Evolutionary conservation across 2,113 vertebrate genomes (phyloP).

Genomic region (Ciconia maguari): DNA sequence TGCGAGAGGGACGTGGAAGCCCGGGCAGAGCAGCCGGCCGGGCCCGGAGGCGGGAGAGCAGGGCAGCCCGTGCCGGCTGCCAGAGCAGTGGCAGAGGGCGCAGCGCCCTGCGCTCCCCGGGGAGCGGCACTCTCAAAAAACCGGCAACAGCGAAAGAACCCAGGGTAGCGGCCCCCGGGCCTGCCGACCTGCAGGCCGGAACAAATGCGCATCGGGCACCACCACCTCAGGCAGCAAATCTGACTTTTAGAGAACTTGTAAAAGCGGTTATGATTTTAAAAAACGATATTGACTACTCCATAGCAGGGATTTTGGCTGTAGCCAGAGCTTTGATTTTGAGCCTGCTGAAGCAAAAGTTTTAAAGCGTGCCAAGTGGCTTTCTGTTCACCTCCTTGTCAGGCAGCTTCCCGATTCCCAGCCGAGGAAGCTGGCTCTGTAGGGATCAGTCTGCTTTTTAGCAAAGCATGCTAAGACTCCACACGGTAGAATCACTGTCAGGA

Average conservation of each 20-base stretch:
- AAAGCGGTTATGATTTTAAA: rapidly evolving
- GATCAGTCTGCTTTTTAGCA: rapidly evolving
- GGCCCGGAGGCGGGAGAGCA: not conserved
- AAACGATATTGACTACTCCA: rapidly evolving
- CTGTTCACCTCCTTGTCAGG: not conserved
- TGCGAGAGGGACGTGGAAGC: not conserved
- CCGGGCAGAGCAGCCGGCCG: not conserved
- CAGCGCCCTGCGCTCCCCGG: not conserved
- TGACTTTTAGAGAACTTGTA: too few relatives aligned
- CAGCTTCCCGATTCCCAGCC: not conserved
- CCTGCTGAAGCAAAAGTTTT: too few relatives aligned
- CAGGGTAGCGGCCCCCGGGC: rapidly evolving
- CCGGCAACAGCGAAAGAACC: not conserved
- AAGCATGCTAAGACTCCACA: rapidly evolving
- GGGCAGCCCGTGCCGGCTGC: not conserved
- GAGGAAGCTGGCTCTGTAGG: not conserved
- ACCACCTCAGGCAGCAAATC: rapidly evolving
- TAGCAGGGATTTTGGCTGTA: not conserved
- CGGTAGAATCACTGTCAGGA: not conserved
- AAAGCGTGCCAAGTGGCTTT: too few relatives aligned
- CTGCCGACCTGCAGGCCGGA: rapidly evolving
- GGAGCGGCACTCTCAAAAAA: not conserved
- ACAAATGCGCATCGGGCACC: rapidly evolving
- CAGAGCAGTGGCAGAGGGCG: rapidly evolving
- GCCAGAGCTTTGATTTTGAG: not conserved